Evolutionary conservation across 2,888 invertebrate species (phyloP).

Genomic region (Zonitis immaculata): DNA sequence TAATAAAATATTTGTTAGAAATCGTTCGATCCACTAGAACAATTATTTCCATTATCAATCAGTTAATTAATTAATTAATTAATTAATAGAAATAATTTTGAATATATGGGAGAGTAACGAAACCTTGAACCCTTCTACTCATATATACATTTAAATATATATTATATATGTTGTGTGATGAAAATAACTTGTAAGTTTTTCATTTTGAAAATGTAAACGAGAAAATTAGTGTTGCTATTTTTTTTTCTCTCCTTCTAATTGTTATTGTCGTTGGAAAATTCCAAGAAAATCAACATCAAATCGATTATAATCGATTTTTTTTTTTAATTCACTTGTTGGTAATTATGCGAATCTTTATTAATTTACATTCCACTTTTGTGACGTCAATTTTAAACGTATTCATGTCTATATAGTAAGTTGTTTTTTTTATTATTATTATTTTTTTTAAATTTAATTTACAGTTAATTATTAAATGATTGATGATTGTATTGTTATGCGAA

Average conservation of each 20-base stretch:
- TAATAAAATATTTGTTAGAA: constrained; percentile 10
- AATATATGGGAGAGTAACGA: neutral
- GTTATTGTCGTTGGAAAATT: too few species aligned
- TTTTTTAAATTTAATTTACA: too few species aligned
- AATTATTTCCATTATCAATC: constrained; percentile 3
- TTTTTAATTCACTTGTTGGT: neutral
- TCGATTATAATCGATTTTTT: too few species aligned
- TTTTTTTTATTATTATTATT: neutral
- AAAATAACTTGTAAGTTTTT: constrained; percentile 3
- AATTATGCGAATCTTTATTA: neutral
- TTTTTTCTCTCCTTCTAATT: too few species aligned
- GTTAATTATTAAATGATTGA: neutral
- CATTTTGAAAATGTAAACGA: too few species aligned
- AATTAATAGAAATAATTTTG: neutral
- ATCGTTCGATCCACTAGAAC: neutral
- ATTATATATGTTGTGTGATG: neutral
- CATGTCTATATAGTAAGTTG: too few species aligned
- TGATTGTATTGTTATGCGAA: neutral
- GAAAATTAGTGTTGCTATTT: too few species aligned
- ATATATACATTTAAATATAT: neutral
- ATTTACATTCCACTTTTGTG: neutral
- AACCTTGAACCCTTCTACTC: constrained; percentile 11
- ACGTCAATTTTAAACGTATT: neutral
- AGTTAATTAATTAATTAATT: too few species aligned
- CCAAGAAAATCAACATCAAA: too few species aligned